Base-by-base conservation (phyloP, 2,113 vertebrate genomes). In the Atherinomorus stipes region DNA sequence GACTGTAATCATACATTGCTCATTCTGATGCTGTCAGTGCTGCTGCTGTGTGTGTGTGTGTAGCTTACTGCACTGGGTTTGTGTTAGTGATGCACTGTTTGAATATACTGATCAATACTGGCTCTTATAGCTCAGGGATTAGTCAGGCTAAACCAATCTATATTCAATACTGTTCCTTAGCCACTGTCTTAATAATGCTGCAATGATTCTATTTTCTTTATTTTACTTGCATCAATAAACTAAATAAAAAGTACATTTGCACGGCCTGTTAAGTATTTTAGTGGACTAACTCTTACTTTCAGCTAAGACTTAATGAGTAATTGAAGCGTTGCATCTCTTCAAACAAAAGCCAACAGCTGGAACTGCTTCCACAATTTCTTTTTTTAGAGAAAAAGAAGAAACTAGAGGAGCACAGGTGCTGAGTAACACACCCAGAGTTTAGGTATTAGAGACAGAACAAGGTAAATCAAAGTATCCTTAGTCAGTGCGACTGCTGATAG, bases 81-180 rank as follows among this genome's bases (percentile, higher is more conserved):
- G 40, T 71, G 44, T 66, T 28, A 47, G 68, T 72, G 64, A 68
- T 65, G 22, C 50, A 71, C 67, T 60, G 44, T 31, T 74, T 64
- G 40, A 72, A 56, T 72, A 59, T 34, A 52, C 37, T 37, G 51
- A 77, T 79, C 69, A 40, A 67, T 73, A 77, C 21, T 23, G 34
- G 34, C 70, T 68, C 52, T 52, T 56, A 64, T 65, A 38, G 47
- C 47, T 58, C 4, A 15, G 34, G 18, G 57, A 50, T 71, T 61
- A 64, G 40, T 64, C 16, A 75, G 61, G 37, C 28, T 38, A 21
- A 25, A 56, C 31, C 40, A 26, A 53, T 47, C 22, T 38, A 65
- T 52, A 51, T 52, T 49, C 66, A 69, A 58, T 58, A 49, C n/a
- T 23, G 40, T 53, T 53, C 18, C 11, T 25, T 18, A 38, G 51